These are phyloP conservation scores for Corythornis vintsioides DNA, from an alignment of 2,113 vertebrate species.

Conservation along the genomic window DNA sequence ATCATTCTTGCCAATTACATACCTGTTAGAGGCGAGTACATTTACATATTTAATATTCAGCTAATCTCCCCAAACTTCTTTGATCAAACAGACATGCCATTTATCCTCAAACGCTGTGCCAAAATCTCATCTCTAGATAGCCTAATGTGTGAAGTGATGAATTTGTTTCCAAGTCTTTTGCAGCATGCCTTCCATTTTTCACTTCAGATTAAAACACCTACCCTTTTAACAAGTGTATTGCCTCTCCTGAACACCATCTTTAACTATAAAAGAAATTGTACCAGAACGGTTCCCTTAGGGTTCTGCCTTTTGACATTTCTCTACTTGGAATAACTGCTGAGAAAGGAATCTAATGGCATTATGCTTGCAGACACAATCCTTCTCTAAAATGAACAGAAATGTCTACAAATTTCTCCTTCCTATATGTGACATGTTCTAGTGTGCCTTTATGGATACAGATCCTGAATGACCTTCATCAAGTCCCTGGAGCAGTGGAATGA, in stretches of 20 bases:
- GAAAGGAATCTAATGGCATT: background rate
- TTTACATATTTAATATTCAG: slow-evolving; percentile 58
- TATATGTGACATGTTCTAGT: background rate
- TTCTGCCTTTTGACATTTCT: slow-evolving; percentile 30
- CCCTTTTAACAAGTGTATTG: slow-evolving; percentile 53
- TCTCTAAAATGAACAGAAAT: background rate
- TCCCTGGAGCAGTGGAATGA: background rate
- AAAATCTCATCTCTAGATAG: slow-evolving; percentile 57
- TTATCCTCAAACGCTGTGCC: slow-evolving; percentile 31
- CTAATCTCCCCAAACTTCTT: slow-evolving; percentile 24
- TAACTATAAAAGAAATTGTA: slow-evolving; percentile 46
- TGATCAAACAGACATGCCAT: slow-evolving; percentile 41
- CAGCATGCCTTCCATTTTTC: slow-evolving; percentile 55
- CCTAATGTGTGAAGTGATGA: slow-evolving; percentile 60
- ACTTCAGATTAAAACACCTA: slow-evolving; percentile 56
- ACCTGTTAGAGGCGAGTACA: background rate
- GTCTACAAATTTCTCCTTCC: background rate
- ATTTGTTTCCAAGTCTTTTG: slow-evolving; percentile 56
- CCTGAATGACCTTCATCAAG: background rate
- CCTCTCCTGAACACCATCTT: slow-evolving; percentile 14
- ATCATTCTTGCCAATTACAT: slow-evolving; percentile 56
- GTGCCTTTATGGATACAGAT: background rate
- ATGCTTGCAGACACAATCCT: background rate
- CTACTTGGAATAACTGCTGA: background rate
- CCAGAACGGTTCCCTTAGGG: background rate